A percentile compares a stretch with the other conserved stretches of the same genome.
Conservation (phyloP, 2,797 vertebrate genomes). For the Peromyscus melanophrys region DNA sequence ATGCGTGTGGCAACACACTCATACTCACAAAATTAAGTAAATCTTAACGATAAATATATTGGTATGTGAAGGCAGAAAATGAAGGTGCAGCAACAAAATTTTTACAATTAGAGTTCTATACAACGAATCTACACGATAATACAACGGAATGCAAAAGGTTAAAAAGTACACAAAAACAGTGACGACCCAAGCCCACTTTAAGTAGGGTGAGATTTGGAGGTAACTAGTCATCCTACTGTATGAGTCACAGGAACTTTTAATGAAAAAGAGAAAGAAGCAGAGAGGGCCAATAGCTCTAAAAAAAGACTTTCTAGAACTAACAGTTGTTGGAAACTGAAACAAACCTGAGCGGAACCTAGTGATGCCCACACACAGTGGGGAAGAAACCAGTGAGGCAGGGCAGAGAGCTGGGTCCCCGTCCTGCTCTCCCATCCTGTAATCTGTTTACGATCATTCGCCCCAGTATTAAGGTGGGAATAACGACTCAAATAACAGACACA, state of each 20-base stretch:
- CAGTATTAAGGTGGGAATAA: not conserved
- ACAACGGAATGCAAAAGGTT: not conserved
- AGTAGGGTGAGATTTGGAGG: not conserved
- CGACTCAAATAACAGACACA: not conserved
- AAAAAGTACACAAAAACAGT: not conserved
- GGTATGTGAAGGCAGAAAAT: slow-evolving; percentile 10
- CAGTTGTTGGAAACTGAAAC: slow-evolving; percentile 51
- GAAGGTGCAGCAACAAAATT: not conserved
- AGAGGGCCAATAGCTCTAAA: not conserved
- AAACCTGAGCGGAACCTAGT: not conserved
- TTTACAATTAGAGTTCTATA: not conserved
- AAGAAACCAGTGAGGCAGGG: not conserved
- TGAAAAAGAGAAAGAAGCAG: slow-evolving; percentile 39
- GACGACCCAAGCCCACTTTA: not conserved
- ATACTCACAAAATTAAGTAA: not conserved
- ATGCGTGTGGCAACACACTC: not conserved
- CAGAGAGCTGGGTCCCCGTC: not conserved
- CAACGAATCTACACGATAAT: slow-evolving; percentile 38
- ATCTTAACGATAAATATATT: not conserved
- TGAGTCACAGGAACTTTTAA: slow-evolving; percentile 47
- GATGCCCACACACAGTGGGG: not conserved
- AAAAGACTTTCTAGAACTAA: slow-evolving; percentile 20
- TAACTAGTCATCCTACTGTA: not conserved
- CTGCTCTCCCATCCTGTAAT: not conserved
- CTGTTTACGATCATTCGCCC: not conserved